Evolutionary conservation across 1,140 invertebrate genomes (phyloP), one percentile per base, ranked within the genome.

Genomic region (Leptestheria dahalacensis): DNA sequence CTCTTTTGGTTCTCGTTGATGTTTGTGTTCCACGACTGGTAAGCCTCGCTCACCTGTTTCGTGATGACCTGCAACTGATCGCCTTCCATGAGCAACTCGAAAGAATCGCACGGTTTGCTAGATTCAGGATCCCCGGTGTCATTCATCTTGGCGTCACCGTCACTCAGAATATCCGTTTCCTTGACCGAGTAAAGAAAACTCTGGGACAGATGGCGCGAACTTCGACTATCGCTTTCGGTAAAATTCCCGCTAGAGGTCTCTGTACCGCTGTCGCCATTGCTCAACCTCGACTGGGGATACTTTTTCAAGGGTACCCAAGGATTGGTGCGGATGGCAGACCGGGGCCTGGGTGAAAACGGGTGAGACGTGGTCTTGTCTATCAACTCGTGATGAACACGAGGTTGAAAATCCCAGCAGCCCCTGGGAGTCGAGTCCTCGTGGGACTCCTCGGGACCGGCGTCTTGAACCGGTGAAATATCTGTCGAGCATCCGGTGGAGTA

Each of bases 311-410:
- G 61, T 12, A 62, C 57, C 61, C 61, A 62, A 12, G 61, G 61
- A 41, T 62, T 62, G 20, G 61, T 62, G 9, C 61, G 29, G n/a
- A 62, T 62, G 53, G 61, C 41, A n/a, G 61, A 28, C n/a, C 61
- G 47, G 15, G 61, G 57, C 4, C 61, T 53, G 12, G 61, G 61
- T 21, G 61, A 62, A 18, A 29, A 49, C n/a, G 47, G 49, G 10
- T 48, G 26, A 12, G 53, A 29, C 18, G 9, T 18, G 11, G n/a
- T 11, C 21, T 33, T 55, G 2, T 26, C n/a, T 52, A 23, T 26
- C 15, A 26, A 21, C 25, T 24, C 24, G 9, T 55, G 6, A 41
- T 41, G 6, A 41, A 41, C 6, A 6, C 15, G 6, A 15, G 33
- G 15, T 15, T 41, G 33, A 41, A 6, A 6, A 15, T 41, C 15